Conservation (phyloP, 2,888 invertebrate genomes). For the Neocrepidodera transversa region DNA sequence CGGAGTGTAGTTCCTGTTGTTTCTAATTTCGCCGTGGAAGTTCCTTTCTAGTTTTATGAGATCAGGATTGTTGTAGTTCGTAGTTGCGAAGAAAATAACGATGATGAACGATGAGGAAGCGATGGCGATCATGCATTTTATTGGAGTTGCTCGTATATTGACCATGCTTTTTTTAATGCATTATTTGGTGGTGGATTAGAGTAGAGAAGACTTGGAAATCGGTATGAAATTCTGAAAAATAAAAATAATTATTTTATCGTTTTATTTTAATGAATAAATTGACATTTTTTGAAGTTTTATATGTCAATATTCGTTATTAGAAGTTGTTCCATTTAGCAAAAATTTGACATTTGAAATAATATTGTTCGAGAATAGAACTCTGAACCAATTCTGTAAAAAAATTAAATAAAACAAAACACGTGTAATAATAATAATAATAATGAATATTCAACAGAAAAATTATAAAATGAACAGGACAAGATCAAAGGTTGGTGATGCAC, state of each 20-base stretch:
- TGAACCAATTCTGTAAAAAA: no score
- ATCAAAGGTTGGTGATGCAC: no score
- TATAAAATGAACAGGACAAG: no score
- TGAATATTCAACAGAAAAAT: no score
- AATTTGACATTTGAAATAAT: no score
- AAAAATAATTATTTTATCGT: no score
- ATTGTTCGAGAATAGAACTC: no score
- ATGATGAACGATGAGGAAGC: constrained; percentile 42
- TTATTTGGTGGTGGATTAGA: constrained; percentile 1
- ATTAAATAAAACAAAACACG: no score
- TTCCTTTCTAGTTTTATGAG: neutral
- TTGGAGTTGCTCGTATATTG: neutral
- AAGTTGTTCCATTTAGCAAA: no score
- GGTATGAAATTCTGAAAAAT: neutral
- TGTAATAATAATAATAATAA: no score
- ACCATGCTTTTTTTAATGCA: neutral
- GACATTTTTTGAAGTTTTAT: neutral
- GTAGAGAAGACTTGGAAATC: neutral
- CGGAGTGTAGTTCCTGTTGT: constrained; percentile 1
- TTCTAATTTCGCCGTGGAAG: neutral
- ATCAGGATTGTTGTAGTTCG: constrained; percentile 18
- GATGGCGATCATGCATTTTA: neutral
- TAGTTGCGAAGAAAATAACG: constrained; percentile 39
- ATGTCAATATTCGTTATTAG: no score
- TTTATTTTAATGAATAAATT: no score